Evolutionary conservation across 2,113 vertebrate species (phyloP).

Genomic region (Periophthalmus modestus): DNA sequence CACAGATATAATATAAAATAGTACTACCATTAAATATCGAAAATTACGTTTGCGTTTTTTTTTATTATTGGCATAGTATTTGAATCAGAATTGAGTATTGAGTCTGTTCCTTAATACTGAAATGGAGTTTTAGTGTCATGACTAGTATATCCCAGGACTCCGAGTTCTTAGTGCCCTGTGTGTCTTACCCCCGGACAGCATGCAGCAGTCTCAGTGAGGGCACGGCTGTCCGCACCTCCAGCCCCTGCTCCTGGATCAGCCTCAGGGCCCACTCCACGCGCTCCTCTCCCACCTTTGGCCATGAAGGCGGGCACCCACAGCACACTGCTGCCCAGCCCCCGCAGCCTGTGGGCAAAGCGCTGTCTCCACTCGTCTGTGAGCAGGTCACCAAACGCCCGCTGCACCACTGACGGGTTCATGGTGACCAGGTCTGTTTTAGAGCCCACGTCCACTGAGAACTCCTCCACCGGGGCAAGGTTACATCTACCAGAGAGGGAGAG

Average conservation of each 20-base stretch:
- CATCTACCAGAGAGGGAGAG: slow-evolving; percentile 75
- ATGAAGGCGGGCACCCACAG: slow-evolving; percentile 98
- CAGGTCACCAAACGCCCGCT: slow-evolving; percentile 92
- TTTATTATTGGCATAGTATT: too few species aligned
- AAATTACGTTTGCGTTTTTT: too few species aligned
- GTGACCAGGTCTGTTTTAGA: slow-evolving; percentile 89
- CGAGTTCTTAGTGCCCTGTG: too few species aligned
- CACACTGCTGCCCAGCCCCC: slow-evolving; percentile 87
- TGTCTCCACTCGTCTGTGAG: slow-evolving; percentile 86
- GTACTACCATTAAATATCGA: too few species aligned
- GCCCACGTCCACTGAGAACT: slow-evolving; percentile 87
- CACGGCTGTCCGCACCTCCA: slow-evolving; percentile 90
- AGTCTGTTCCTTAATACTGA: too few species aligned
- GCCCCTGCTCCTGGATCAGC: slow-evolving; percentile 87
- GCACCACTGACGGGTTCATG: slow-evolving; percentile 97
- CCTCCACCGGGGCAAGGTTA: slow-evolving; percentile 93
- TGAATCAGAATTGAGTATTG: too few species aligned
- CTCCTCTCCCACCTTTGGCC: slow-evolving; percentile 93
- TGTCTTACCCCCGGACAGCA: slow-evolving; percentile 91
- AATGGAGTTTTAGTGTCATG: too few species aligned
- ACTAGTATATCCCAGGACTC: background rate
- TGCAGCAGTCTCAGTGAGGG: slow-evolving; percentile 93
- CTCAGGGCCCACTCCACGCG: slow-evolving; percentile 91
- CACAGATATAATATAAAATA: too few species aligned
- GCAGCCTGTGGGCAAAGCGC: slow-evolving; percentile 86